A percentile compares a stretch with the other conserved stretches of the same genome.
These are phyloP conservation scores for Harlomillsia oculata DNA, from an alignment of 1,140 invertebrate genomes.

Conservation along the genomic window DNA sequence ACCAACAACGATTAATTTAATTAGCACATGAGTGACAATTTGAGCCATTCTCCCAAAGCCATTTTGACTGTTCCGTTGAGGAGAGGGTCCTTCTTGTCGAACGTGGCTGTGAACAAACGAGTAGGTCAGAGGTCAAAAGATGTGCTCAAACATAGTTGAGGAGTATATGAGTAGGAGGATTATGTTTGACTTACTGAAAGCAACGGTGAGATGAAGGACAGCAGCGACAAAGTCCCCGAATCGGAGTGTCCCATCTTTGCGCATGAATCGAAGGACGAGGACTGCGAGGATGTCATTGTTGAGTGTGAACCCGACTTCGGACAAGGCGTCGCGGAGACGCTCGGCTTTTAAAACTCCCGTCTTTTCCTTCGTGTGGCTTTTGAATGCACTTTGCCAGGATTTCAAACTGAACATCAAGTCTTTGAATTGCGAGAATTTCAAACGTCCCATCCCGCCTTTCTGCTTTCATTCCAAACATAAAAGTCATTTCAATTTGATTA, in stretches of 20 bases:
- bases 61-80: constrained; percentile 73
- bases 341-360: constrained; percentile 81
- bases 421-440: constrained; percentile 79
- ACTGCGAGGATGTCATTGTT: constrained; percentile 72
- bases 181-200: constrained; percentile 60
- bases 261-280: constrained; percentile 75
- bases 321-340: constrained; percentile 67
- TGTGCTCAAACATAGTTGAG: not conserved
- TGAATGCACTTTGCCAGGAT: constrained; percentile 82
- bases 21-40: constrained; percentile 62
- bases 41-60: constrained; percentile 70
- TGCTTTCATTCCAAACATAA: constrained; percentile 40
- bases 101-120: constrained; percentile 53
- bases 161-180: constrained; percentile 9
- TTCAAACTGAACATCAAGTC: constrained; percentile 85
- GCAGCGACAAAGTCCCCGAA: constrained; percentile 87
- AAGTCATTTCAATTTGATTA: constrained; percentile 10
- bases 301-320: constrained; percentile 77
- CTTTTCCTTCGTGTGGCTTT: constrained; percentile 80
- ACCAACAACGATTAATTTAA: too few species aligned
- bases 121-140: not conserved
- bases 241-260: constrained; percentile 82
- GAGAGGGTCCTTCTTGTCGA: constrained; percentile 68
- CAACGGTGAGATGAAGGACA: constrained; percentile 74
- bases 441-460: constrained; percentile 66